Evolutionary conservation across 2,888 invertebrate species (phyloP).

Genomic region (Agonopterix arenella): DNA sequence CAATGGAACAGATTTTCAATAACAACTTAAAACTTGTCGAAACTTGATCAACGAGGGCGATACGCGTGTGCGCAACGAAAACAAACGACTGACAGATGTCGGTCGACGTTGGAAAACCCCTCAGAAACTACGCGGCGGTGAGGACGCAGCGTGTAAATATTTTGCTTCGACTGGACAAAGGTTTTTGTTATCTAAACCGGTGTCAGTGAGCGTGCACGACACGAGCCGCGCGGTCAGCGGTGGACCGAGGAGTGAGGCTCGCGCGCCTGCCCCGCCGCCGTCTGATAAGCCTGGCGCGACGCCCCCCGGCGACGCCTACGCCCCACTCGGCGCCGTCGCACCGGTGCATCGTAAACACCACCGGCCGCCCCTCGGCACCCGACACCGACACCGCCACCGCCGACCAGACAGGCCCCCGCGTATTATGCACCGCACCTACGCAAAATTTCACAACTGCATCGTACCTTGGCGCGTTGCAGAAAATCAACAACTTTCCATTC

Average conservation of each 20-base stretch:
- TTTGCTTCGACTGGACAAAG: conserved; percentile 73
- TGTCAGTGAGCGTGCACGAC: conserved; percentile 57
- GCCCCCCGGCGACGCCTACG: conserved; percentile 76
- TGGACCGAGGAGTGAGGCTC: conserved; percentile 69
- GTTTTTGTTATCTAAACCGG: conserved; percentile 73
- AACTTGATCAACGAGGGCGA: conserved; percentile 58
- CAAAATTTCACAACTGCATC: conserved; percentile 61
- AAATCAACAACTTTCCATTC: conserved; percentile 70
- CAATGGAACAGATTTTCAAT: conserved; percentile 36
- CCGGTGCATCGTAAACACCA: conserved; percentile 65
- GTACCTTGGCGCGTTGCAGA: conserved; percentile 38
- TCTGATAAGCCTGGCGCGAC: conserved; percentile 76
- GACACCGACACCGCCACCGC: conserved; percentile 23
- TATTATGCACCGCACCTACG: conserved; percentile 65
- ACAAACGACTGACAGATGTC: conserved; percentile 65
- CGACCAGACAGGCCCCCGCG: conserved; percentile 49
- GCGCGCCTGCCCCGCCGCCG: conserved; percentile 73
- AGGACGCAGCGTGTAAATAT: conserved; percentile 66
- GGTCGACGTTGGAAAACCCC: conserved; percentile 69
- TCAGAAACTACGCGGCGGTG: conserved; percentile 59
- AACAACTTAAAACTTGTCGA: conserved; percentile 53
- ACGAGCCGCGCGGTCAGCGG: conserved; percentile 65
- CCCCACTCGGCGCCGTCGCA: conserved; percentile 65
- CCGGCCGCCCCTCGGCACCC: conserved; percentile 59
- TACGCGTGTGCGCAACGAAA: conserved; percentile 66